Evolutionary conservation across 2,113 vertebrate genomes (phyloP), one percentile per base, ranked within the genome.

Genomic region (Emydura subglobosa): DNA sequence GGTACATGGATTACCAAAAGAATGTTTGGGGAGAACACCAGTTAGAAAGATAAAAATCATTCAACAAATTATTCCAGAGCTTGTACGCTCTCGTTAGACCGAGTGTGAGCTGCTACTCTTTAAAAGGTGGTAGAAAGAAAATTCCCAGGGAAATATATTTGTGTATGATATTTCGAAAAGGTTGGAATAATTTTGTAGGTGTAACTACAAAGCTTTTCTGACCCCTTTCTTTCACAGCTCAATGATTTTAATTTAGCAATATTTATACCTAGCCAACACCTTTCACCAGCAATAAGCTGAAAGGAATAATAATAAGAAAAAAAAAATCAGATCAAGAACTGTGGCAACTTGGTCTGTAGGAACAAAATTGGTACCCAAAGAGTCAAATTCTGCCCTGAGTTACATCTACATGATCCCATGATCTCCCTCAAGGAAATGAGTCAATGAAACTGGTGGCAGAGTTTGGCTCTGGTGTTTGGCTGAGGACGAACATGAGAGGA

Each of bases 21-120:
- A 91, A 93, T 96, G 91, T 79, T 92, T 2, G 4, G 57, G 85
- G 90, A 97, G 86, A 88, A 92, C 92, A 88, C 86, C 97, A 89
- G 65, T 92, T 94, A 91, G 87, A 86, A 76, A 91, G 91, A 80
- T 92, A 85, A 95, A 94, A 89, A 95, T 94, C 87, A 47, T 86
- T 95, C 93, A 96, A 87, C 83, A 96, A 95, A 96, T 96, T 95
- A 88, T 39, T 78, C 83, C 95, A 91, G 90, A 78, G 94, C 83
- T 85, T 86, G 94, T 92, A 87, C 91, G 84, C 82, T 76, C 87
- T 87, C 72, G 55, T 79, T 54, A 83, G 86, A 95, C 78, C 47
- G 91, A 91, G 93, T 82, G 94, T 74, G 92, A 96, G 86, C 86
- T 85, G 61, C 61, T 83, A 53, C 59, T 50, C 83, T 81, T 91